phyloP scores from a whole-genome alignment of 2,113 vertebrate species.

The Psilopogon haemacephalus region DNA sequence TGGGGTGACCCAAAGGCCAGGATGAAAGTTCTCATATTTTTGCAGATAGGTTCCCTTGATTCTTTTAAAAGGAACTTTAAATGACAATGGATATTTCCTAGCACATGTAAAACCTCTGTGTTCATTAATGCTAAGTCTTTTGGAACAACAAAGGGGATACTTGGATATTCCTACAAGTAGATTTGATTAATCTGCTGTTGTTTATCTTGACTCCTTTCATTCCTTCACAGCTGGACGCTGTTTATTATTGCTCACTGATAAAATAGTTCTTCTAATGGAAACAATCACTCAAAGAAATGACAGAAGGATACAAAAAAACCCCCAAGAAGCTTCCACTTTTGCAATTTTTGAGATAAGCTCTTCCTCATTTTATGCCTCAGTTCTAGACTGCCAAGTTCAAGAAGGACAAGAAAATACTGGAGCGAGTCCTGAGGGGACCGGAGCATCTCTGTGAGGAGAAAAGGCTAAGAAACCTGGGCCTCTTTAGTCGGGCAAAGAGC shows the following conservation, averaged over 20 bases:
- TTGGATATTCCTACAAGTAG: background rate
- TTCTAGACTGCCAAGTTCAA: too few species aligned
- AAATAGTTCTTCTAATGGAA: background rate
- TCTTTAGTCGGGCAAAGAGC: too few species aligned
- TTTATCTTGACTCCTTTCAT: background rate
- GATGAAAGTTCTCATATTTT: background rate
- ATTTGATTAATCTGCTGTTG: background rate
- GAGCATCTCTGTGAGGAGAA: too few species aligned
- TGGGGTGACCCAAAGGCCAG: background rate
- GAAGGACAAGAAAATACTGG: too few species aligned
- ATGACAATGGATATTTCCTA: background rate
- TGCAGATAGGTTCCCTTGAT: background rate
- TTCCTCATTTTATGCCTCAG: background rate
- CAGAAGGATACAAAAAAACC: background rate
- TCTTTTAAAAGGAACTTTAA: background rate
- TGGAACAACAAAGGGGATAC: background rate
- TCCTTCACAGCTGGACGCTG: background rate
- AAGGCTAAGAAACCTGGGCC: too few species aligned
- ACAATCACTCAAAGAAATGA: background rate
- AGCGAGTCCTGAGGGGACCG: too few species aligned
- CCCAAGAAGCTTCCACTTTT: background rate
- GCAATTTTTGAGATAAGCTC: fast-evolving
- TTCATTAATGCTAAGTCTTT: background rate
- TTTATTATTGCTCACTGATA: background rate
- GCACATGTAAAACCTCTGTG: background rate